Evolutionary conservation across 2,113 vertebrate species (phyloP).

Genomic region (Ochotona princeps): DNA sequence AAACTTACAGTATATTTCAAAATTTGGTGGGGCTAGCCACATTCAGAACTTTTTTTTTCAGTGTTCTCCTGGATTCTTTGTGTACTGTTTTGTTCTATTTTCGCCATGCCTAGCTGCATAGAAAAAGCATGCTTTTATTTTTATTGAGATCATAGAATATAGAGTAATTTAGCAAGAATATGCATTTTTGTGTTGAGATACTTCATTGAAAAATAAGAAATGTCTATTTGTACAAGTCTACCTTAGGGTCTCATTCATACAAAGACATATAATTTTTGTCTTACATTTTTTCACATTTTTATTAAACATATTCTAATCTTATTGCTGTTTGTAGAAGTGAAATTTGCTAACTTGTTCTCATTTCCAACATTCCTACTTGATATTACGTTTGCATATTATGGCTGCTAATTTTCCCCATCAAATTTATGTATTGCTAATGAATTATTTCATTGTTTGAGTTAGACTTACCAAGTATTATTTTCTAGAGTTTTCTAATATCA

Average conservation of each 20-base stretch:
- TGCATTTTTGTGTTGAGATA: neutral
- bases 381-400: neutral
- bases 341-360: neutral
- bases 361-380: neutral
- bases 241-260: neutral
- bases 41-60: neutral
- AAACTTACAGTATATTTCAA: neutral
- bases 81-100: neutral
- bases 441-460: conserved; percentile 35
- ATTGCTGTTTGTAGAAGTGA: neutral
- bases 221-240: neutral
- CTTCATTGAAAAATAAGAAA: neutral
- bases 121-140: neutral
- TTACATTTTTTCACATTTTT: neutral
- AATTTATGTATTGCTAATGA: neutral
- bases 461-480: neutral
- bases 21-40: neutral
- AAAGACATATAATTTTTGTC: neutral
- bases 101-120: neutral
- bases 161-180: conserved; percentile 9
- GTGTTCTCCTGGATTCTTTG: neutral
- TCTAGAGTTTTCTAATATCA: neutral
- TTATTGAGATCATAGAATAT: neutral
- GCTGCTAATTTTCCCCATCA: neutral
- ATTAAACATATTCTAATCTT: neutral